Conservation (phyloP, 2,888 invertebrate genomes). For the Epirrhoe tristata region DNA sequence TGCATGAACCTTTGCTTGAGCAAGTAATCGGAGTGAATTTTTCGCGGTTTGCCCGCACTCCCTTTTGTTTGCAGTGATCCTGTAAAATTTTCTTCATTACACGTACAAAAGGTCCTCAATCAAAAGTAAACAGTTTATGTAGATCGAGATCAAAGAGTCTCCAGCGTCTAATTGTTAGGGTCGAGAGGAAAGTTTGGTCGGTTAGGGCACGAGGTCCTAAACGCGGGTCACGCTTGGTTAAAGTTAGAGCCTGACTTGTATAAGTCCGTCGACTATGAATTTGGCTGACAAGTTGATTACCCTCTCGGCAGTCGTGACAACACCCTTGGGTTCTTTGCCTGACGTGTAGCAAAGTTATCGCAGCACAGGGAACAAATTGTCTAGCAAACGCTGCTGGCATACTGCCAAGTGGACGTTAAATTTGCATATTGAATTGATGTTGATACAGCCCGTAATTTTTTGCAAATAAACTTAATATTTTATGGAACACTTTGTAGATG, state of each 20-base stretch:
- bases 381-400: constrained; percentile 31
- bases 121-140: constrained; percentile 54
- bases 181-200: constrained; percentile 39
- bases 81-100: constrained; percentile 42
- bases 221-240: constrained; percentile 23
- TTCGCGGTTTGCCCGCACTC: constrained; percentile 7
- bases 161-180: constrained; percentile 40
- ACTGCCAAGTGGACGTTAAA: constrained; percentile 33
- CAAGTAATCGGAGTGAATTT: constrained; percentile 19
- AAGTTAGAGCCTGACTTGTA: constrained; percentile 16
- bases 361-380: constrained; percentile 36
- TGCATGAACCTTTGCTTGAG: neutral
- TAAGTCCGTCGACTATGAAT: constrained; percentile 21
- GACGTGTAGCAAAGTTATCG: constrained; percentile 41
- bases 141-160: constrained; percentile 58
- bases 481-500: constrained; percentile 20
- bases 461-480: constrained; percentile 23
- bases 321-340: constrained; percentile 43
- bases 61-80: constrained; percentile 25
- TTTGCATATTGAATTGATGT: constrained; percentile 39
- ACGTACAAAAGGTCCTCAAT: constrained; percentile 51
- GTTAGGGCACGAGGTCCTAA: constrained; percentile 31
- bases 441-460: constrained; percentile 30
- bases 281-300: constrained; percentile 48
- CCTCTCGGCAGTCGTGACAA: constrained; percentile 31